Percentiles rank a stretch among this genome's conserved stretches.
Conservation (phyloP, 2,113 vertebrate genomes). For the Pogonocichla stellata region DNA sequence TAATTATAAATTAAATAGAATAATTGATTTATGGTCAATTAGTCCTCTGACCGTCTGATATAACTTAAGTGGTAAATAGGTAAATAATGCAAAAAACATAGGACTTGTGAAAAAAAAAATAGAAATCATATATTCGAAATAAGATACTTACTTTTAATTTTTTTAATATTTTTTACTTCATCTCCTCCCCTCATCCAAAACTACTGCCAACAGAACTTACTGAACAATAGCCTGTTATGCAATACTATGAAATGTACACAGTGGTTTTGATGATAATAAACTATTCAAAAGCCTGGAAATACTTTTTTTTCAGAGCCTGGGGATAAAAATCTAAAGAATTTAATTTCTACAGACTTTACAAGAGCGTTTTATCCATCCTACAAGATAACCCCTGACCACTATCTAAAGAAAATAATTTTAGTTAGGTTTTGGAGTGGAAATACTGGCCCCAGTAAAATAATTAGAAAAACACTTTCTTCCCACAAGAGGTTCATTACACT, state of each 20-base stretch:
- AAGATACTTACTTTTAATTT: not conserved
- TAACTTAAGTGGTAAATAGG: not conserved
- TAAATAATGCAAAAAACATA: not conserved
- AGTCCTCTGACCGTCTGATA: not conserved
- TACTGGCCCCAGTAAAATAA: not conserved
- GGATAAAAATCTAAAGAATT: constrained; percentile 7
- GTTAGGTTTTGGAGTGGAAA: not conserved
- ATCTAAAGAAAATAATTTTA: not conserved
- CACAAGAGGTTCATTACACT: not conserved
- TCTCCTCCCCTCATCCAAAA: not conserved
- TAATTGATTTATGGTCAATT: constrained; percentile 59
- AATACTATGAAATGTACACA: not conserved
- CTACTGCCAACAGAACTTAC: not conserved
- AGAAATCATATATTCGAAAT: not conserved
- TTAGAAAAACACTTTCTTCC: constrained; percentile 1
- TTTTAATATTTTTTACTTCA: not conserved
- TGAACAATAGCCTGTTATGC: constrained; percentile 20
- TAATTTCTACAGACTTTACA: constrained; percentile 23
- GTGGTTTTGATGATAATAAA: constrained; percentile 12
- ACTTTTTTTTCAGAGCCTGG: not conserved
- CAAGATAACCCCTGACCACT: not conserved
- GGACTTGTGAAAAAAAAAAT: not conserved
- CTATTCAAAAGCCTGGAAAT: constrained; percentile 20
- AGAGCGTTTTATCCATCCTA: not conserved
- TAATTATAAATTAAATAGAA: constrained; percentile 52